Percentiles rank a stretch among this genome's conserved stretches.
phyloP scores from a whole-genome alignment of 2,113 vertebrate genomes.

The Tenebrosternarchus preto region DNA sequence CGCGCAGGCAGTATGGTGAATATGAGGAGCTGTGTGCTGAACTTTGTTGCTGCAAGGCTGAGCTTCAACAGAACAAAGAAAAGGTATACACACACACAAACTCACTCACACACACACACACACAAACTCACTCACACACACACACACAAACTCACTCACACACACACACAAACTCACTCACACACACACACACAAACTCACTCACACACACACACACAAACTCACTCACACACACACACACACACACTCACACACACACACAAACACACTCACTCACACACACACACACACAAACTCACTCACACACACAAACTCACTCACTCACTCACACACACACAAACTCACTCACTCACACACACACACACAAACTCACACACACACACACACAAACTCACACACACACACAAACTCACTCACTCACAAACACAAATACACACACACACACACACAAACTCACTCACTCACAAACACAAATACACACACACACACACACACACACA shows the following conservation, averaged over 20 bases:
- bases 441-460: too few relatives aligned
- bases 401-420: too few relatives aligned
- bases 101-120: neutral
- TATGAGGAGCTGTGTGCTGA: conserved; percentile 62
- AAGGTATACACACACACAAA: conserved; percentile 33
- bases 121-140: too few relatives aligned
- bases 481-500: neutral
- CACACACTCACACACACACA: neutral
- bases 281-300: neutral
- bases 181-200: neutral
- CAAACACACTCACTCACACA: neutral
- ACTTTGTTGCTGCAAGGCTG: conserved; percentile 59
- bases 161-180: too few relatives aligned
- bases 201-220: neutral
- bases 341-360: neutral
- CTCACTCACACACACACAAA: neutral
- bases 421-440: too few relatives aligned
- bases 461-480: too few relatives aligned
- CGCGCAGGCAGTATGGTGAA: conserved; percentile 66
- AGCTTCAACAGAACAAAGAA: conserved; percentile 56
- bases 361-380: neutral
- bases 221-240: neutral
- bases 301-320: too few relatives aligned
- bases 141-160: neutral
- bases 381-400: neutral